Percentiles rank a stretch among this genome's conserved stretches.
phyloP scores from a whole-genome alignment of 2,113 vertebrate genomes.

The Tachysurus fulvidraco region DNA sequence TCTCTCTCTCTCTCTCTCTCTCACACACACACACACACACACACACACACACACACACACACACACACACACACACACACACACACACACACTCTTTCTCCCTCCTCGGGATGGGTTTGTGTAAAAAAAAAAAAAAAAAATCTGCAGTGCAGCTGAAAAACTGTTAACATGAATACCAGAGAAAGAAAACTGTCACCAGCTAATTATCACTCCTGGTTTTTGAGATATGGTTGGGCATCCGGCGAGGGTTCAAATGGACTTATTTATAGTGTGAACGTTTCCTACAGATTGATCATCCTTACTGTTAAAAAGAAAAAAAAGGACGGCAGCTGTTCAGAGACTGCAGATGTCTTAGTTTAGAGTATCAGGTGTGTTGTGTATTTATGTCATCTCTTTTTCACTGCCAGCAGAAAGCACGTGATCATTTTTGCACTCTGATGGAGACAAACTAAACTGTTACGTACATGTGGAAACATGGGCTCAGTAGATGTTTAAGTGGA shows the following conservation, averaged over 20 bases:
- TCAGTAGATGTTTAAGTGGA: neutral
- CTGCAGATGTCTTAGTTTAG: neutral
- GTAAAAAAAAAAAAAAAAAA: neutral
- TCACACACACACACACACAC: too few species aligned
- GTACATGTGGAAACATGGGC: neutral
- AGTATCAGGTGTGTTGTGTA: neutral
- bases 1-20: neutral
- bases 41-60: too few species aligned
- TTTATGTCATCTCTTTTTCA: neutral
- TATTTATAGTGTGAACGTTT: constrained; percentile 14
- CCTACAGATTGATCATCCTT: neutral
- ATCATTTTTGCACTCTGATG: neutral
- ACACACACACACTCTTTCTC: too few species aligned
- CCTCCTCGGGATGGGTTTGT: neutral
- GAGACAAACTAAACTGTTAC: neutral
- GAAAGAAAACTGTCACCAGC: neutral
- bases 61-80: too few species aligned
- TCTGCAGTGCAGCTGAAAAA: constrained; percentile 19
- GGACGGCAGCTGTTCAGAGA: constrained; percentile 15
- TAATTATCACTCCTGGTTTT: neutral
- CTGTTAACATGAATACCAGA: neutral
- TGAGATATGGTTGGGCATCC: neutral
- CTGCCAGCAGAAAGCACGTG: neutral
- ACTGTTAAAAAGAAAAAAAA: neutral
- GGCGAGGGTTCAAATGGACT: neutral